Conservation (phyloP, 2,888 invertebrate genomes). For the Parelbella ahira region DNA sequence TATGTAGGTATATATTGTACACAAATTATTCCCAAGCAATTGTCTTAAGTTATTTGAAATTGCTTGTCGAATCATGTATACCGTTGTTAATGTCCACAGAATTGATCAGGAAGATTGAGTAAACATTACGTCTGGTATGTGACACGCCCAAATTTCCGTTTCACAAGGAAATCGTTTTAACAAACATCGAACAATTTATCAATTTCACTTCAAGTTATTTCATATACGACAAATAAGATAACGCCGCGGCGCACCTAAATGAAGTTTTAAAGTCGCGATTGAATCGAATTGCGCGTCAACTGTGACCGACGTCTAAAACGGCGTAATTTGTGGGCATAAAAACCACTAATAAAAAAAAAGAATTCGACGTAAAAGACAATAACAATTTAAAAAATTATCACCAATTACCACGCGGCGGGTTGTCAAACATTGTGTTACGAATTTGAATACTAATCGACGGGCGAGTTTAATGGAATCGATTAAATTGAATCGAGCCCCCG, state of each 20-base stretch:
- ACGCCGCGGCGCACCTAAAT: constrained; percentile 8
- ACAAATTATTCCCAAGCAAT: too few species aligned
- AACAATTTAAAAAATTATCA: constrained; percentile 66
- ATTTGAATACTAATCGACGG: constrained; percentile 63
- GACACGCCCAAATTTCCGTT: too few species aligned
- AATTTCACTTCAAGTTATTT: constrained; percentile 3
- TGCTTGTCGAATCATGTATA: too few species aligned
- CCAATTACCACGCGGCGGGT: constrained; percentile 63
- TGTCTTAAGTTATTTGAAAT: too few species aligned
- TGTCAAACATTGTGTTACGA: constrained; percentile 52
- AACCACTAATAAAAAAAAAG: constrained; percentile 19
- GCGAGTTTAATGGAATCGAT: constrained; percentile 53
- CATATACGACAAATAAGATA: not conserved
- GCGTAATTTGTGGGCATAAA: constrained; percentile 26
- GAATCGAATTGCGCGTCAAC: constrained; percentile 25
- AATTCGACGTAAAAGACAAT: constrained; percentile 32
- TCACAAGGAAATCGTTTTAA: constrained; percentile 2
- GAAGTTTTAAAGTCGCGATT: constrained; percentile 26
- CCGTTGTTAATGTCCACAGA: too few species aligned
- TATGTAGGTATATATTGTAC: too few species aligned
- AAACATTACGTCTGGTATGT: too few species aligned
- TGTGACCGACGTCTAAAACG: constrained; percentile 23
- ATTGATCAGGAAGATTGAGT: too few species aligned
- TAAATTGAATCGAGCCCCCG: constrained; percentile 56
- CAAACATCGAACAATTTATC: not conserved